Evolutionary conservation across 2,888 invertebrate genomes (phyloP), one percentile per base, ranked within the genome.

Genomic region (Pseudococcus viburni): DNA sequence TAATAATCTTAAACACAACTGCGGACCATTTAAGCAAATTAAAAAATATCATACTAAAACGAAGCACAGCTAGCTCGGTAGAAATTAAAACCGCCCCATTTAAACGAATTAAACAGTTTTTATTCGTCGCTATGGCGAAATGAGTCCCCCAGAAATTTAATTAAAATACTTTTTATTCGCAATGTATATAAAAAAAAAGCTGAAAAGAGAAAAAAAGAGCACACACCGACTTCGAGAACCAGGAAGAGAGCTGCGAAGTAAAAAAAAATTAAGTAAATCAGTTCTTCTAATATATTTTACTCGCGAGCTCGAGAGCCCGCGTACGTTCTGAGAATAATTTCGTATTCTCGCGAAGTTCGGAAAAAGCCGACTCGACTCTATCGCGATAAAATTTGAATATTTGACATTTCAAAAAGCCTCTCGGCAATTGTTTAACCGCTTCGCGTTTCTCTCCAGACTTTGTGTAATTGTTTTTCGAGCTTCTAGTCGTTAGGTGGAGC

Each of bases 71-170:
- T n/a, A 33, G 26, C 80, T n/a, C 19, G 19, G 9, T 2, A 80
- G 80, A 80, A 80, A 80, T 80, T 80, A 80, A 80, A 80, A 80
- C 80, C 80, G 80, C 80, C 80, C 80, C 80, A 80, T 80, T 80
- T 80, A 80, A 80, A 80, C 80, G 80, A 80, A 80, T 80, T 80
- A 80, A 80, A 80, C 80, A 42, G 26, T 80, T 80, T 80, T 80
- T 80, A 80, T 80, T 80, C 46, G 80, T 80, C 80, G 80, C 42
- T 11, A 15, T 33, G 12, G 80, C 42, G 80, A 80, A 80, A 80
- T 80, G 80, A 80, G 42, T 3, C 39, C 59, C 59, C 39, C 64
- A 26, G 51, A 59, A 59, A 55, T 59, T 55, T 85, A 85, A 85
- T 85, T 85, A 55, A 85, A 85, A 59, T 85, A 39, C 59, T 85